Base-by-base conservation (phyloP, 2,888 invertebrate genomes). In the Drymonia ruficornis region DNA sequence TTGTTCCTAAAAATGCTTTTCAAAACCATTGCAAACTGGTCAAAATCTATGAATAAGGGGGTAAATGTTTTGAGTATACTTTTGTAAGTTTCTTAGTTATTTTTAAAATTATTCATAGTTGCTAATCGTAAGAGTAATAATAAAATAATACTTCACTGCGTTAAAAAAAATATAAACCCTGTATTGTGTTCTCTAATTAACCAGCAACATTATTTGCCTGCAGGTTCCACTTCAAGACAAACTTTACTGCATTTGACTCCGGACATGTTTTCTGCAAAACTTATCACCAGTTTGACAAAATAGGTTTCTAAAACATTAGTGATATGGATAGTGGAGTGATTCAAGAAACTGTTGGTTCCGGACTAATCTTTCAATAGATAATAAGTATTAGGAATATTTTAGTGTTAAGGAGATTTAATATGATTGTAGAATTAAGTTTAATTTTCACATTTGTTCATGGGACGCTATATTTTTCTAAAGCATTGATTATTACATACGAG, bases 351-450 rank as follows among this genome's bases (percentile, higher is more conserved):
- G 79, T 81, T 79, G 81, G 72, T 81, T 89, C 89, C 83, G 90
- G 90, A 91, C 87, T 86, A 83, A 82, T 81, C 75, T 80, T 74
- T 70, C 71, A 71, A 59, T 87, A 89, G 85, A 65, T 79, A 52
- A 63, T 89, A 91, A 89, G 89, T 78, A 74, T 76, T 87, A 89
- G 86, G 65, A 77, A 81, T 85, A 84, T 77, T 76, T 80, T 87
- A 89, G 84, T 64, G 55, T 58, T 91, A 91, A 91, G 90, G 80
- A 91, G 86, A 90, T 87, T 88, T 84, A 83, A 85, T 86, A 89
- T 86, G 83, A 88, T 85, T 87, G 86, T 87, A 90, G 88, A 83
- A 81, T 83, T 90, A 89, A 91, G 87, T 80, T 84, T 83, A 80
- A 83, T 83, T 86, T 85, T 80, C 81, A 70, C 78, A 82, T 84